phyloP scores from a whole-genome alignment of 1,140 invertebrate genomes.

The Drosophila nigromelanica region DNA sequence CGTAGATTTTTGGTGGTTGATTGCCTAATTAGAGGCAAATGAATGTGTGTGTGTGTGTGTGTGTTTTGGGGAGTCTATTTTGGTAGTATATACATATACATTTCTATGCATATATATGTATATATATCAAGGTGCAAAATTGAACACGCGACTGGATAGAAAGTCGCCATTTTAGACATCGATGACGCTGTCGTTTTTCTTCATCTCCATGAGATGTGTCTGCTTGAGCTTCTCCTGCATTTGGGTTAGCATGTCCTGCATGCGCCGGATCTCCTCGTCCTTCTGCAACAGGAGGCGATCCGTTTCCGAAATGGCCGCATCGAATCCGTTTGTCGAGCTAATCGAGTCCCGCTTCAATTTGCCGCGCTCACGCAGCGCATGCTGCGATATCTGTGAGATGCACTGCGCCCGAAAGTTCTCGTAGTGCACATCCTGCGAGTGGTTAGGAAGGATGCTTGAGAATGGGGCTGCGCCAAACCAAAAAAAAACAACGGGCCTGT shows the following conservation, averaged over 20 bases:
- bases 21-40: conserved; percentile 16
- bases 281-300: conserved; percentile 94
- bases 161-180: conserved; percentile 86
- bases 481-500: no score
- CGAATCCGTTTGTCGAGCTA: conserved; percentile 88
- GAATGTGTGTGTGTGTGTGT: conserved; percentile 30
- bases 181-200: conserved; percentile 92
- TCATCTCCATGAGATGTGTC: conserved; percentile 87
- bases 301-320: conserved; percentile 92
- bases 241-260: conserved; percentile 98
- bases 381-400: conserved; percentile 94
- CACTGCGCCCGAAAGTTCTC: conserved; percentile 97
- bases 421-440: conserved; percentile 94
- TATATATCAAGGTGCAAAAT: conserved; percentile 57
- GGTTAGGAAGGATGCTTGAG: neutral
- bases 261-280: conserved; percentile 96
- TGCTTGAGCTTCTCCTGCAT: conserved; percentile 98
- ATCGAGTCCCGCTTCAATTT: conserved; percentile 95
- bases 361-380: conserved; percentile 90
- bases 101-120: conserved; percentile 36
- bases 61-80: conserved; percentile 23
- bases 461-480: no score
- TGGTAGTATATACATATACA: conserved; percentile 24
- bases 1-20: conserved; percentile 60
- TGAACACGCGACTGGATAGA: conserved; percentile 54